A percentile compares a stretch with the other conserved stretches of the same genome.
These are phyloP conservation scores for Spheniscus humboldti DNA, from an alignment of 2,797 vertebrate genomes.

Conservation along the genomic window DNA sequence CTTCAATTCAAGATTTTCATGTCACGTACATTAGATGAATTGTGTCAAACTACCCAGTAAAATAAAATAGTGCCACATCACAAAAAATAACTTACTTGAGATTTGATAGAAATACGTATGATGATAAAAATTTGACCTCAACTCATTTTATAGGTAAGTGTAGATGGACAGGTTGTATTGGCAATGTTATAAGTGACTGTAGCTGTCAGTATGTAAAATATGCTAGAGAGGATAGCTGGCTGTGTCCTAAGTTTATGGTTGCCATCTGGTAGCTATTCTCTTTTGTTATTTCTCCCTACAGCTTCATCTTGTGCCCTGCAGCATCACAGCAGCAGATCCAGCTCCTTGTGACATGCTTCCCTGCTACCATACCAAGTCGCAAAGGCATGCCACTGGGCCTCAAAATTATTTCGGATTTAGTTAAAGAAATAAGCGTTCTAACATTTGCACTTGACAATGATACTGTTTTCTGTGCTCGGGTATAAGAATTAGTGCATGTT, in stretches of 20 bases:
- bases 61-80: not conserved
- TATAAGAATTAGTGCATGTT: not conserved
- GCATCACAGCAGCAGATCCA: not conserved
- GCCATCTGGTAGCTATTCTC: constrained; percentile 21
- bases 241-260: not conserved
- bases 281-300: not conserved
- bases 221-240: not conserved
- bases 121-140: not conserved
- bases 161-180: constrained; percentile 16
- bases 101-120: not conserved
- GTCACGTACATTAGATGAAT: not conserved
- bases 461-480: not conserved
- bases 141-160: constrained; percentile 43
- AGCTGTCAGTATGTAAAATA: not conserved
- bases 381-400: not conserved
- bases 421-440: not conserved
- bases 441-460: not conserved
- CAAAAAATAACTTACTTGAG: not conserved
- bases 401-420: not conserved
- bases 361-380: not conserved
- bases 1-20: constrained; percentile 27
- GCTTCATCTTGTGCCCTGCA: not conserved
- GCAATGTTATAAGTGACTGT: not conserved
- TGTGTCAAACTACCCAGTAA: not conserved
- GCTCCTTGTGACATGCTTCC: not conserved